phyloP scores from a whole-genome alignment of 1,140 invertebrate species.

The Oreohelix idahoensis region DNA sequence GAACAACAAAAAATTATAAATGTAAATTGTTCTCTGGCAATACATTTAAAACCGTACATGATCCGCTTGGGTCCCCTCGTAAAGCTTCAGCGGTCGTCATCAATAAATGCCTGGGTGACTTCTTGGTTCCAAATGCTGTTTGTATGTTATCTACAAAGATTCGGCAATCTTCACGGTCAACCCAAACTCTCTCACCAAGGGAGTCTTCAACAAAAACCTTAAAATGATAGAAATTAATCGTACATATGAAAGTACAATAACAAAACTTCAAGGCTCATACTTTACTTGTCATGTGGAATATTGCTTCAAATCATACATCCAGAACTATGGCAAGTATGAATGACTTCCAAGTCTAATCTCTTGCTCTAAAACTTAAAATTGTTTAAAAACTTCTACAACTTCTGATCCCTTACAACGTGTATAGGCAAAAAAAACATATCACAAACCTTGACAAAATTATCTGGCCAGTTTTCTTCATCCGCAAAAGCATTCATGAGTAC shows the following conservation, averaged over 20 bases:
- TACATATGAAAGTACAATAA: too few species aligned
- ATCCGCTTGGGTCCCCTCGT: slow-evolving; percentile 11
- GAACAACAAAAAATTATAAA: too few species aligned
- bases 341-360: too few species aligned
- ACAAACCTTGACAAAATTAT: slow-evolving; percentile 75
- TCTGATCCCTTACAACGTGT: too few species aligned
- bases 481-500: slow-evolving; percentile 86
- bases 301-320: too few species aligned
- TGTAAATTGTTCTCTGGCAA: not conserved
- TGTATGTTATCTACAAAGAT: slow-evolving; percentile 93
- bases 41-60: slow-evolving; percentile 3
- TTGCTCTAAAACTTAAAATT: too few species aligned
- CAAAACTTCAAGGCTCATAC: too few species aligned
- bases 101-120: slow-evolving; percentile 55
- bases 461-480: slow-evolving; percentile 77
- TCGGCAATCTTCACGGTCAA: slow-evolving; percentile 92
- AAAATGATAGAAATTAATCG: too few species aligned
- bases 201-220: slow-evolving; percentile 95
- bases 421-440: not conserved
- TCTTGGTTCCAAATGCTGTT: slow-evolving; percentile 88
- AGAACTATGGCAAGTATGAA: too few species aligned
- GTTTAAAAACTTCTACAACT: not conserved
- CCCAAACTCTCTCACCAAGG: slow-evolving; percentile 91
- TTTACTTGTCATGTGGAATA: too few species aligned
- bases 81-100: slow-evolving; percentile 34